Percentiles rank a stretch among this genome's conserved stretches.
These are phyloP conservation scores for Charadrius vociferus DNA, from an alignment of 2,113 vertebrate species.

Conservation along the genomic window DNA sequence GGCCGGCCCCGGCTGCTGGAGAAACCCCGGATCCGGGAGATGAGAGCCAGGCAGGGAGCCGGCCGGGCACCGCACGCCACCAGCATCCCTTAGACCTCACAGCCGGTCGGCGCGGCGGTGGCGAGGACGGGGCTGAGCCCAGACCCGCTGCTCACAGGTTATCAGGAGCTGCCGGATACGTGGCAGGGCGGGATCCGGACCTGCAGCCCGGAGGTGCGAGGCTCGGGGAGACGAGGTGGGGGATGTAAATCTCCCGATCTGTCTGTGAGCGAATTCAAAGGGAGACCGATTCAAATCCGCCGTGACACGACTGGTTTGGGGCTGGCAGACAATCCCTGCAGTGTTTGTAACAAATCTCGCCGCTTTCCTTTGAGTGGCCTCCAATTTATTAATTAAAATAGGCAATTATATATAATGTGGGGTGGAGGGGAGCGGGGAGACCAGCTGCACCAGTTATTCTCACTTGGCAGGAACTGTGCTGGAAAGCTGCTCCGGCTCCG, in stretches of 20 bases:
- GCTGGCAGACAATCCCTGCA: conserved; percentile 49
- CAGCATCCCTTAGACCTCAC: background rate
- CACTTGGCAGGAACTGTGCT: conserved; percentile 35
- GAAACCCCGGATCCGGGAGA: background rate
- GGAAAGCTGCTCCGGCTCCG: background rate
- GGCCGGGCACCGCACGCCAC: background rate
- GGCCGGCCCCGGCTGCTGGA: background rate
- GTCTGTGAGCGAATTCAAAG: conserved; percentile 54
- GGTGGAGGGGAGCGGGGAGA: conserved; percentile 58
- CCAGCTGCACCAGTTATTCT: conserved; percentile 69
- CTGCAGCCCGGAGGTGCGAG: background rate
- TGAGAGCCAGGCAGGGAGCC: too few relatives aligned
- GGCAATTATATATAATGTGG: conserved; percentile 59
- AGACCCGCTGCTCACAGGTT: background rate
- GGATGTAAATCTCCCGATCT: conserved; percentile 51
- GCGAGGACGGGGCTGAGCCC: background rate
- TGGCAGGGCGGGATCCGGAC: background rate
- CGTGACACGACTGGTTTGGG: conserved; percentile 44
- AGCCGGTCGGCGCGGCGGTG: rapidly evolving
- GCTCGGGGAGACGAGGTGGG: background rate
- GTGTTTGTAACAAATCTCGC: conserved; percentile 46
- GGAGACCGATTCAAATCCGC: conserved; percentile 47
- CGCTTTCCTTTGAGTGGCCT: conserved; percentile 68
- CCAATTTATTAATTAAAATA: conserved; percentile 72
- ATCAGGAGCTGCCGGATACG: background rate